Conservation (phyloP, 2,888 invertebrate species). For the Tenthredo notha region DNA sequence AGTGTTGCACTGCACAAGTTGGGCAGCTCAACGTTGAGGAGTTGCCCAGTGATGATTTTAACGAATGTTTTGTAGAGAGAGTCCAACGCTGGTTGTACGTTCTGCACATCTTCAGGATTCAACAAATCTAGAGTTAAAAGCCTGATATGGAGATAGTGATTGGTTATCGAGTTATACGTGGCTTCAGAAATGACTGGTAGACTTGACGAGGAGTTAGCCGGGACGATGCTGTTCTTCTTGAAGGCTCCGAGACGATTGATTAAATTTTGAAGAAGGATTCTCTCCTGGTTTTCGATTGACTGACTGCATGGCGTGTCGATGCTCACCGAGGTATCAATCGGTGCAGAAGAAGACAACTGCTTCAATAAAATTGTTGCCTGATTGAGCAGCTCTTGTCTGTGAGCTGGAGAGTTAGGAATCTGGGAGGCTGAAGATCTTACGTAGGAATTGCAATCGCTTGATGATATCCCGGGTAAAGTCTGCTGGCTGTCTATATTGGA, state of each 20-base stretch:
- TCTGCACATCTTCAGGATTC: neutral
- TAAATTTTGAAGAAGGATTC: conserved; percentile 7
- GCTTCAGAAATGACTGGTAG: conserved; percentile 3
- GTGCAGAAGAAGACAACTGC: conserved; percentile 12
- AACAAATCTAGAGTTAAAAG: neutral
- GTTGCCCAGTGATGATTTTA: conserved; percentile 26
- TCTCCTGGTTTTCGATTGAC: neutral
- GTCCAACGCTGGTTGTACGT: conserved; percentile 24
- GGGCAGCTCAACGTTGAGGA: conserved; percentile 21
- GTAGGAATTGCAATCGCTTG: neutral
- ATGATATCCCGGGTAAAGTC: neutral
- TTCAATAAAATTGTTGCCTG: conserved; percentile 21
- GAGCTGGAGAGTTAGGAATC: neutral
- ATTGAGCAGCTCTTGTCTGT: conserved; percentile 21
- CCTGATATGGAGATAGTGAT: conserved; percentile 15
- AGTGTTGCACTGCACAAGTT: conserved; percentile 36
- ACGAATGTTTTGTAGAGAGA: conserved; percentile 4
- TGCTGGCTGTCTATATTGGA: neutral
- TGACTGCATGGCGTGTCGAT: neutral
- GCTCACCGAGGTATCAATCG: conserved; percentile 8
- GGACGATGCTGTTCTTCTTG: neutral
- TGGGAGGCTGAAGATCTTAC: neutral
- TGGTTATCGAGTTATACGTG: neutral
- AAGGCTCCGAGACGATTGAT: neutral
- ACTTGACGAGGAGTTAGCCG: neutral